Conservation (phyloP, 2,888 invertebrate species). For the Agapostemon virescens region DNA sequence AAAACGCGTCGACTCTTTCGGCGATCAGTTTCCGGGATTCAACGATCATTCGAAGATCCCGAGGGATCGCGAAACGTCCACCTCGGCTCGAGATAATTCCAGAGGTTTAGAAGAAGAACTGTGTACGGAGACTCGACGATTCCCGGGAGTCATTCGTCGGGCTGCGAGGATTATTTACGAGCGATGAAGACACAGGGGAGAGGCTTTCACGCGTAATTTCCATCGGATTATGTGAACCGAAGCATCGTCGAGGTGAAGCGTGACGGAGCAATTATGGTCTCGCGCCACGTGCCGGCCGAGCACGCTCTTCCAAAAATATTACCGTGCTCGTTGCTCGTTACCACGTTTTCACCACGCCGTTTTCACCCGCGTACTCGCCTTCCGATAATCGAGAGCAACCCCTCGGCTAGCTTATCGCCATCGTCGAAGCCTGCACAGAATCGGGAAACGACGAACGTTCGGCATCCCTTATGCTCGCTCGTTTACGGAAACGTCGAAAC, state of each 20-base stretch:
- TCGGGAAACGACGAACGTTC: not conserved
- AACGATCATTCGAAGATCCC: not conserved
- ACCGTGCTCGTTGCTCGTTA: not conserved
- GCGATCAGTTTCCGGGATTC: not conserved
- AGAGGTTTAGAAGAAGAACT: not conserved
- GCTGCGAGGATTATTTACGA: conserved; percentile 43
- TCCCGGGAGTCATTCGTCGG: conserved; percentile 1
- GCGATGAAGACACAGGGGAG: not conserved
- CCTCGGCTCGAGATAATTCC: not conserved
- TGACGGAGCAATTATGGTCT: conserved; percentile 58
- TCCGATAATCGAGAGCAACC: not conserved
- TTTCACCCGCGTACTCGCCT: not conserved
- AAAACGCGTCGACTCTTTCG: not conserved
- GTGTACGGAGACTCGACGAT: not conserved
- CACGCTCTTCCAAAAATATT: conserved; percentile 15
- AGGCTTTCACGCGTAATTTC: conserved; percentile 55
- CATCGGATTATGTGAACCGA: conserved; percentile 56
- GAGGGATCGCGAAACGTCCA: not conserved
- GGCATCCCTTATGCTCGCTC: too few relatives aligned
- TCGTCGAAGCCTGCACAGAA: not conserved
- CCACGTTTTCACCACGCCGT: too few relatives aligned
- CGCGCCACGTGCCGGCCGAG: conserved; percentile 53
- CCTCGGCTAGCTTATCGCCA: not conserved
- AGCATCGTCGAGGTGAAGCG: conserved; percentile 55
- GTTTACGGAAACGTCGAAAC: too few relatives aligned